These are phyloP conservation scores for Minunthozetes semirufus DNA, from an alignment of 2,888 invertebrate genomes.

Conservation along the genomic window DNA sequence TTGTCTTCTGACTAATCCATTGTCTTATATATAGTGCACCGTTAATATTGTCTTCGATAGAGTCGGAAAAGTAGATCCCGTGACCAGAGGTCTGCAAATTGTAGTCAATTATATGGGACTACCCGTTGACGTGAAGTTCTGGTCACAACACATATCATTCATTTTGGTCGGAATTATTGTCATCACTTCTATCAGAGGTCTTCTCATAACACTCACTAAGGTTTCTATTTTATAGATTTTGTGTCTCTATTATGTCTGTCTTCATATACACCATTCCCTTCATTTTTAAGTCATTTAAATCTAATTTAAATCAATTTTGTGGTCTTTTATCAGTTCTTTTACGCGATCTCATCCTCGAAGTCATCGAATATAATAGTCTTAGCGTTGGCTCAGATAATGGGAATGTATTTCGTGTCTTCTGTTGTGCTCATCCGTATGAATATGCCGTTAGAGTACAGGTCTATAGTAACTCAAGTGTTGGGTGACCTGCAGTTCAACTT, in stretches of 20 bases:
- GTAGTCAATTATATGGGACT: conserved; percentile 94
- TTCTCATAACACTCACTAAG: conserved; percentile 93
- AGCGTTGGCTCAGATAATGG: conserved; percentile 96
- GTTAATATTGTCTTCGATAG: conserved; percentile 98
- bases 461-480: conserved; percentile 82
- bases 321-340: conserved; percentile 74
- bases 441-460: conserved; percentile 91
- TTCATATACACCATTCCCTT: neutral
- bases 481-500: conserved; percentile 98
- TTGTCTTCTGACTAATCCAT: conserved; percentile 26
- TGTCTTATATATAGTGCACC: conserved; percentile 62
- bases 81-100: conserved; percentile 91
- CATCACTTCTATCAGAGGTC: conserved; percentile 90
- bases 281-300: neutral
- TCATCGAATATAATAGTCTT: conserved; percentile 97
- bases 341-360: conserved; percentile 96
- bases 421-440: conserved; percentile 98
- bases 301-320: no score
- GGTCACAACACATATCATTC: conserved; percentile 99
- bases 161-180: conserved; percentile 94
- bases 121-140: conserved; percentile 84
- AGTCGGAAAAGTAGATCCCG: conserved; percentile 96
- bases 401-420: conserved; percentile 98
- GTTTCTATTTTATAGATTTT: conserved; percentile 52
- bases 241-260: no score